phyloP scores from a whole-genome alignment of 1,140 invertebrate genomes.

The Drosophila jambulina region DNA sequence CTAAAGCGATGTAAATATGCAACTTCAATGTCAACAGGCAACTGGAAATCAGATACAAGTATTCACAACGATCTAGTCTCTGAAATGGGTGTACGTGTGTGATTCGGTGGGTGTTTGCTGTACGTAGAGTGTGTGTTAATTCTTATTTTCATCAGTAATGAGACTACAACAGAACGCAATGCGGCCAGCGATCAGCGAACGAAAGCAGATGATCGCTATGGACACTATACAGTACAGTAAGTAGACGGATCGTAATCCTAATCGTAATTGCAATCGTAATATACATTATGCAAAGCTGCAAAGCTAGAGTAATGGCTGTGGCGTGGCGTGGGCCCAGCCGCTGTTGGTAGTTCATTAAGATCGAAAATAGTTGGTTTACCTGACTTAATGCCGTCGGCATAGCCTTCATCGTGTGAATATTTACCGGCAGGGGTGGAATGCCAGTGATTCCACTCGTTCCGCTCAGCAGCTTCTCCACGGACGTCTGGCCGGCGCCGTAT shows the following conservation, averaged over 20 bases:
- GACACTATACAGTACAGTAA: conserved; percentile 22
- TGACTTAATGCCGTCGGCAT: conserved; percentile 85
- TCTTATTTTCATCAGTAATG: conserved; percentile 76
- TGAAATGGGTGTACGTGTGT: conserved; percentile 34
- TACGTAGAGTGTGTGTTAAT: conserved; percentile 23
- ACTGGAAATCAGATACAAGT: not conserved
- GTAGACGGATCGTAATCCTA: conserved; percentile 14
- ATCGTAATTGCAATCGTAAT: conserved; percentile 27
- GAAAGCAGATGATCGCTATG: conserved; percentile 48
- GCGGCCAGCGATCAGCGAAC: conserved; percentile 58
- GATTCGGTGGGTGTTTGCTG: conserved; percentile 17
- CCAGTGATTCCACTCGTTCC: conserved; percentile 84
- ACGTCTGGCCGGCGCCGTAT: conserved; percentile 56
- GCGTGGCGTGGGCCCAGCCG: conserved; percentile 18
- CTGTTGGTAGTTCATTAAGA: conserved; percentile 77
- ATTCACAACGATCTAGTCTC: conserved; percentile 17
- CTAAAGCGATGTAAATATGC: conserved; percentile 9
- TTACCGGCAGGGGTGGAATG: conserved; percentile 85
- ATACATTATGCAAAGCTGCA: conserved; percentile 35
- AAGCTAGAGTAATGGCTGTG: conserved; percentile 38
- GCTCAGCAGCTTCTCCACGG: conserved; percentile 81
- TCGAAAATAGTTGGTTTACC: conserved; percentile 85
- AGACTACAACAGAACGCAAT: conserved; percentile 78
- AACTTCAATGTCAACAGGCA: conserved; percentile 20
- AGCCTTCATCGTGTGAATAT: conserved; percentile 85